These are phyloP conservation scores for Xestia c-nigrum DNA, from an alignment of 2,888 invertebrate species.

Conservation along the genomic window DNA sequence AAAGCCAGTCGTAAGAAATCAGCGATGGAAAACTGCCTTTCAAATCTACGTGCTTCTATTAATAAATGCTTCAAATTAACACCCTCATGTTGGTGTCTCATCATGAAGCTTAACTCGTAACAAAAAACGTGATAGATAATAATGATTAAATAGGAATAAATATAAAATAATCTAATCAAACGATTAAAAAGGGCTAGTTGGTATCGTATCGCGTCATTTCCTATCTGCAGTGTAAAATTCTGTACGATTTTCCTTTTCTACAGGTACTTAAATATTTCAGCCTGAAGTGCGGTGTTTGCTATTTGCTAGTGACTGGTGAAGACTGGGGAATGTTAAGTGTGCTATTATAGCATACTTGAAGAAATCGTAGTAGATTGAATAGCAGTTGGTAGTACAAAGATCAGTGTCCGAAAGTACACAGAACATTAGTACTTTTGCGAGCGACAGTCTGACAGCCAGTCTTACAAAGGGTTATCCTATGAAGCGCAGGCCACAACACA, in stretches of 20 bases:
- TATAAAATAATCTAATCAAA: constrained; percentile 49
- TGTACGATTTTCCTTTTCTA: constrained; percentile 4
- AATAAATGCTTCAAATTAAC: not conserved
- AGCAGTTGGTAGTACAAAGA: not conserved
- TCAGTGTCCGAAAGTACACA: not conserved
- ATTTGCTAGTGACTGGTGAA: not conserved
- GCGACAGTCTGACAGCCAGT: not conserved
- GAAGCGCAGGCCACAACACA: too few species aligned
- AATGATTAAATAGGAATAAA: constrained; percentile 27
- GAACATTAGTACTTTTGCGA: not conserved
- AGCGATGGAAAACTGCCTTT: not conserved
- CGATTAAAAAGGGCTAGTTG: constrained; percentile 21
- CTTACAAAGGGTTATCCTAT: not conserved
- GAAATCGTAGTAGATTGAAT: not conserved
- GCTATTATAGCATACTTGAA: not conserved
- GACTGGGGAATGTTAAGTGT: not conserved
- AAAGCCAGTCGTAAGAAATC: not conserved
- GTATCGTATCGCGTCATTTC: constrained; percentile 20
- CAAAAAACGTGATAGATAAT: constrained; percentile 45
- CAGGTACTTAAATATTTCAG: not conserved
- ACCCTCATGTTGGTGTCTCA: not conserved
- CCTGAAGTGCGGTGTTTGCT: constrained; percentile 5
- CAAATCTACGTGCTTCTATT: not conserved
- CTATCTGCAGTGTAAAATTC: constrained; percentile 19
- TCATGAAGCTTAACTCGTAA: constrained; percentile 5